phyloP scores from a whole-genome alignment of 2,888 invertebrate species.

The Drosophila seclusa region DNA sequence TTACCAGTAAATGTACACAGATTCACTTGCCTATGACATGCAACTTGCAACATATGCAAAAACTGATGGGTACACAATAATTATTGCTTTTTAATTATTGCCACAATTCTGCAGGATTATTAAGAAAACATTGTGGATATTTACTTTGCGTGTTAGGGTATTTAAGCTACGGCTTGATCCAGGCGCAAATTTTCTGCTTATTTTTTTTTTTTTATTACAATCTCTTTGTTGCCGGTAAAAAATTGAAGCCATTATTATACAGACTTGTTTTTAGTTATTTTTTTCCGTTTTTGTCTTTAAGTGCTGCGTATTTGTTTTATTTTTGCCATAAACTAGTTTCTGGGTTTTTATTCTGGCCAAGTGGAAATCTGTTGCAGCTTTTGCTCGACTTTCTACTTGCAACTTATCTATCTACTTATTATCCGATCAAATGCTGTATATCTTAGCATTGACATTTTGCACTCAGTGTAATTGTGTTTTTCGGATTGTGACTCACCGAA shows the following conservation, averaged over 20 bases:
- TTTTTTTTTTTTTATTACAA: constrained; percentile 62
- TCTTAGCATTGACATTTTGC: constrained; percentile 32
- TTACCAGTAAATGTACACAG: constrained; percentile 4
- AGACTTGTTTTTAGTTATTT: constrained; percentile 37
- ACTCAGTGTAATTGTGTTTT: constrained; percentile 30
- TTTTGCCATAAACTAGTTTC: constrained; percentile 69
- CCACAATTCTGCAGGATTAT: background rate
- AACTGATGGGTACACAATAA: background rate
- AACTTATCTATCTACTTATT: constrained; percentile 6
- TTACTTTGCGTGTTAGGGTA: constrained; percentile 20
- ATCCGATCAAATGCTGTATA: constrained; percentile 32
- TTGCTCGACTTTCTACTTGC: constrained; percentile 49
- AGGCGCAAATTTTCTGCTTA: background rate
- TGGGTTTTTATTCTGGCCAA: constrained; percentile 57
- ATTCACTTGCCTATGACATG: constrained; percentile 3
- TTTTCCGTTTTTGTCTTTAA: constrained; percentile 20
- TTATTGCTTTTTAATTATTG: background rate
- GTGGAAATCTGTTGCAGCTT: constrained; percentile 56
- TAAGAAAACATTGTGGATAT: background rate
- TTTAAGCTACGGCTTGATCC: background rate
- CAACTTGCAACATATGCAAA: constrained; percentile 13
- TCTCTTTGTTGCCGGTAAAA: constrained; percentile 68
- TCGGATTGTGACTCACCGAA: constrained; percentile 33
- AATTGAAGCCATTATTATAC: constrained; percentile 76
- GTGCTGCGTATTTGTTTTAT: constrained; percentile 35